Percentiles rank a stretch among this genome's conserved stretches.
These are phyloP conservation scores for Flabesymbios commensalis DNA, from an alignment of 2,888 invertebrate genomes.

Conservation along the genomic window DNA sequence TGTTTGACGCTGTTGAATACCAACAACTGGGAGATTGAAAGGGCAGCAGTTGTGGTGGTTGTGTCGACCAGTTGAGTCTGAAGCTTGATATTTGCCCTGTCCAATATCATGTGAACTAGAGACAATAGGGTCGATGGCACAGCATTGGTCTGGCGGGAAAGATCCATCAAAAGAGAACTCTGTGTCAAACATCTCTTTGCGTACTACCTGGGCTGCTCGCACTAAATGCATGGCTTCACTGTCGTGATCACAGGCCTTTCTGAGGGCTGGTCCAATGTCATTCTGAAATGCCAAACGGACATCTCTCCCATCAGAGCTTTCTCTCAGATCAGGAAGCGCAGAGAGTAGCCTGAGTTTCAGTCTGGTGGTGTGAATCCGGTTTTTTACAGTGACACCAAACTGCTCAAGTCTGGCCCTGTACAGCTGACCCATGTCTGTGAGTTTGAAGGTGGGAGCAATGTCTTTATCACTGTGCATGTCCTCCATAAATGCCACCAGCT, in stretches of 20 bases:
- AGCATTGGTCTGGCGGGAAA: too few relatives aligned
- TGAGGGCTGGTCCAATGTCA: too few relatives aligned
- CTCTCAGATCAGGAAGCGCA: slow-evolving; percentile 1
- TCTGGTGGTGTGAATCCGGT: background rate
- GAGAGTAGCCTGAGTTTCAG: background rate
- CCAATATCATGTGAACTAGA: background rate
- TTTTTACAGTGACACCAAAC: background rate
- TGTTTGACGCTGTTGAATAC: slow-evolving; percentile 5
- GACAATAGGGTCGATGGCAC: background rate
- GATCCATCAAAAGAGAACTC: background rate
- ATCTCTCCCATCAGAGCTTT: background rate
- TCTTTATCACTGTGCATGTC: too few relatives aligned
- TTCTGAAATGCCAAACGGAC: background rate
- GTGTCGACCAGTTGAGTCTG: background rate
- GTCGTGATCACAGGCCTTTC: background rate
- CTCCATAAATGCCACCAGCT: too few relatives aligned
- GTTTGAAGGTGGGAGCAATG: too few relatives aligned
- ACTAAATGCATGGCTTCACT: background rate
- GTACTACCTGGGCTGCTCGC: background rate
- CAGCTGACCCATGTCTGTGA: background rate
- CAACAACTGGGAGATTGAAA: background rate
- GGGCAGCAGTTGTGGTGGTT: background rate
- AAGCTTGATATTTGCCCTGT: background rate
- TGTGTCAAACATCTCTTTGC: background rate
- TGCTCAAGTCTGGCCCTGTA: background rate